Evolutionary conservation across 2,888 invertebrate species (phyloP), one percentile per base, ranked within the genome.

Genomic region (Torymus tubicola): DNA sequence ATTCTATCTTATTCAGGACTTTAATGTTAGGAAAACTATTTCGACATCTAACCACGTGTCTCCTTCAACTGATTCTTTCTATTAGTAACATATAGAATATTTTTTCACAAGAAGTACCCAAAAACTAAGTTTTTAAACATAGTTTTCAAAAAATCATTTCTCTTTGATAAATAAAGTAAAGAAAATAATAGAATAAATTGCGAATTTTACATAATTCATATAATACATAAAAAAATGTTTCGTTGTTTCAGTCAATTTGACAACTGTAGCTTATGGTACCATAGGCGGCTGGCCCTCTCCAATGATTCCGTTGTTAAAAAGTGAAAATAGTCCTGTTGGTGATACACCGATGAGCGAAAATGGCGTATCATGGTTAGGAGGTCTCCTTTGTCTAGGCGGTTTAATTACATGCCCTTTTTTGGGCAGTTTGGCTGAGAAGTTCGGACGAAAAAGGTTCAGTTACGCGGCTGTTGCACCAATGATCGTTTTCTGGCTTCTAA

Each of bases 201-300:
- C 2, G 31, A 1, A n/a, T n/a, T 31, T 31, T 8, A 31, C 8
- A n/a, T n/a, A n/a, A n/a, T n/a, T n/a, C n/a, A n/a, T n/a, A n/a
- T n/a, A n/a, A n/a, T n/a, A n/a, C n/a, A n/a, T n/a, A n/a, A n/a
- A n/a, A n/a, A 16, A 52, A 10, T 24, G 12, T 12, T 10, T 2
- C 4, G 63, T 31, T 18, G n/a, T 76, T 64, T 1, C 87, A 92
- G 92, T 89, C 14, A 92, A 92, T 82, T 58, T 92, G 10, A 86
- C 90, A 2, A 84, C 89, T 1, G 79, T 92, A 64, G 84, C 89
- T 1, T 89, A 91, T 63, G 92, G 92, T 0, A 88, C 87, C 42
- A 87, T 89, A 77, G 90, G 92, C 72, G 93, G 93, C 0, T 94
- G 94, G 93, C 92, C 93, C 0, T 94, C 94, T 0, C 93, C 94